phyloP scores from a whole-genome alignment of 1,140 invertebrate species.

The Ooceraea biroi region DNA sequence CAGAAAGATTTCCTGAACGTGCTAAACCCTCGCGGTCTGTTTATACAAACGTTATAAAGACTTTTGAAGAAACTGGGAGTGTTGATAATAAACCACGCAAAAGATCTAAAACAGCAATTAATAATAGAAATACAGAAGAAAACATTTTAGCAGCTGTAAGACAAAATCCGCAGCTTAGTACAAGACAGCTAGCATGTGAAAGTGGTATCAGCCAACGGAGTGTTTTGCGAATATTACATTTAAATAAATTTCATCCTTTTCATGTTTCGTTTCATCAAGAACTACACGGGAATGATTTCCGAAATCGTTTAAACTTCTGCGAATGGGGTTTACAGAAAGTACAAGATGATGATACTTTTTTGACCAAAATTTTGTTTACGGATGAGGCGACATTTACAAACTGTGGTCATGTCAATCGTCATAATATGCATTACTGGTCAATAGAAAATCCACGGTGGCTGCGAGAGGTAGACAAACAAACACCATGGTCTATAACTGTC shows the following conservation, averaged over 20 bases:
- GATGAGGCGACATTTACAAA: conserved; percentile 75
- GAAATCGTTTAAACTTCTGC: not conserved
- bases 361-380: conserved; percentile 7
- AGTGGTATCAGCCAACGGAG: too few relatives aligned
- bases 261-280: not conserved
- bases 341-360: not conserved
- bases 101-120: too few relatives aligned
- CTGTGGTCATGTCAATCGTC: conserved; percentile 75
- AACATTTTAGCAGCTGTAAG: too few relatives aligned
- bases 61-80: too few relatives aligned
- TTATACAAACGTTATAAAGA: conserved; percentile 32
- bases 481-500: conserved; percentile 46
- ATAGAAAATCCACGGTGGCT: conserved; percentile 76
- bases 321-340: not conserved
- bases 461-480: conserved; percentile 46
- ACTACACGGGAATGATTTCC: not conserved
- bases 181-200: too few relatives aligned
- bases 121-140: too few relatives aligned
- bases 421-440: conserved; percentile 77
- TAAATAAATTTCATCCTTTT: not conserved
- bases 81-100: too few relatives aligned
- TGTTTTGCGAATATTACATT: not conserved
- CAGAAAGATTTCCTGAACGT: conserved; percentile 30
- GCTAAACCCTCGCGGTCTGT: conserved; percentile 18
- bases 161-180: too few relatives aligned